Evolutionary conservation across 1,140 invertebrate species (phyloP).

Genomic region (Penaeus indicus): DNA sequence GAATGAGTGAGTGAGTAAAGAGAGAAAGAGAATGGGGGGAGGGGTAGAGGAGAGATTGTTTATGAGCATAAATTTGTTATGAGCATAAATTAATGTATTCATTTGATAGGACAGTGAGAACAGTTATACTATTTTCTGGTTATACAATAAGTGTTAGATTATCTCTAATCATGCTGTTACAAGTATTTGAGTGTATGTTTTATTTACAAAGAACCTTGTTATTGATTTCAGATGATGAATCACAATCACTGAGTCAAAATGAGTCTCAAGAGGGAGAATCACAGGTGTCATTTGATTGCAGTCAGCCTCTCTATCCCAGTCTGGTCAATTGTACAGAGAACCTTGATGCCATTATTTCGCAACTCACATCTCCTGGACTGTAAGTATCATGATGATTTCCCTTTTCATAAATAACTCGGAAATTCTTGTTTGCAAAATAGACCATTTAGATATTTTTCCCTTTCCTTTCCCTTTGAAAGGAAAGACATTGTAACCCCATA

Average conservation of each 20-base stretch:
- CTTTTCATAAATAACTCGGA: background rate
- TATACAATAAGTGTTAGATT: too few relatives aligned
- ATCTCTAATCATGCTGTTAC: too few relatives aligned
- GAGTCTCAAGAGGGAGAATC: conserved; percentile 45
- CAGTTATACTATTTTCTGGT: too few relatives aligned
- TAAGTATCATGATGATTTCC: conserved; percentile 30
- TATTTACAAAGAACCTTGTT: background rate
- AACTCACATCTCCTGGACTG: conserved; percentile 45
- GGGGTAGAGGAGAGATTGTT: too few relatives aligned
- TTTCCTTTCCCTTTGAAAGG: too few relatives aligned
- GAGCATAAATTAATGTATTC: too few relatives aligned
- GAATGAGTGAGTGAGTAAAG: too few relatives aligned
- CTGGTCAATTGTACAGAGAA: conserved; percentile 33
- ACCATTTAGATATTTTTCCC: too few relatives aligned
- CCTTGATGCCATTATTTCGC: conserved; percentile 22
- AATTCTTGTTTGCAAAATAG: background rate
- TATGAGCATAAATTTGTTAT: too few relatives aligned
- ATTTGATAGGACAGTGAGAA: too few relatives aligned
- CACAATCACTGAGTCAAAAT: background rate
- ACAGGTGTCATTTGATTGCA: conserved; percentile 7
- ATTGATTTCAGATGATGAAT: conserved; percentile 19
- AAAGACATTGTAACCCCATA: too few relatives aligned
- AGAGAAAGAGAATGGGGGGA: too few relatives aligned
- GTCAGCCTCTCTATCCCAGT: conserved; percentile 28
- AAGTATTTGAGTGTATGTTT: background rate